Conservation (phyloP, 2,888 invertebrate genomes). For the Tetramorium bicarinatum region DNA sequence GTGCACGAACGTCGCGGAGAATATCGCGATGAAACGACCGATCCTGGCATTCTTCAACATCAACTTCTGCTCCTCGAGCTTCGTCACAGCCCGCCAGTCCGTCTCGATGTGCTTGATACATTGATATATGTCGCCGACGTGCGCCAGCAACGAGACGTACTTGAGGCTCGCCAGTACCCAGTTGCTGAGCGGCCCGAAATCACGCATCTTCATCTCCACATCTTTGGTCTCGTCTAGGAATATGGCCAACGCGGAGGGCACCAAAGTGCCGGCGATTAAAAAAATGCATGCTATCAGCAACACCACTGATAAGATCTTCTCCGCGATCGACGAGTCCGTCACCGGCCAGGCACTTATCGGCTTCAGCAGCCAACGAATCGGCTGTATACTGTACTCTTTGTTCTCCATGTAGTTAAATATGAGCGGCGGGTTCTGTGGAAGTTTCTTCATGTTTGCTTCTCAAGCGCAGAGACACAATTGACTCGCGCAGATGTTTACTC, state of each 20-base stretch:
- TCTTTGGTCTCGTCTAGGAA: conserved; percentile 69
- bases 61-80: conserved; percentile 48
- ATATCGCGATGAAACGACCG: conserved; percentile 61
- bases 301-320: conserved; percentile 22
- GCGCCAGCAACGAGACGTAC: conserved; percentile 69
- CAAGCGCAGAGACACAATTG: conserved; percentile 24
- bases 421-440: background rate
- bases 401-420: conserved; percentile 65
- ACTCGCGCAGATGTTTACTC: background rate
- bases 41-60: conserved; percentile 66
- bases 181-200: conserved; percentile 74
- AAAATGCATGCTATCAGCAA: conserved; percentile 25
- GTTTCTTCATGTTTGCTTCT: conserved; percentile 27
- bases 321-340: conserved; percentile 34
- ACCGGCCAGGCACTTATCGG: conserved; percentile 77
- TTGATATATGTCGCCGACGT: conserved; percentile 54
- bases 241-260: conserved; percentile 67
- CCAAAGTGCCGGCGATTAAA: conserved; percentile 59
- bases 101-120: conserved; percentile 68
- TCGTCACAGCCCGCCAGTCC: conserved; percentile 66
- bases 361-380: conserved; percentile 75
- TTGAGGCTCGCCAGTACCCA: conserved; percentile 71
- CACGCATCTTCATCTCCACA: conserved; percentile 63
- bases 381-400: conserved; percentile 69
- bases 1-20: conserved; percentile 67